Percentiles rank a stretch among this genome's conserved stretches.
Conservation (phyloP, 2,797 vertebrate species). For the Chlorospingus flavigularis region DNA sequence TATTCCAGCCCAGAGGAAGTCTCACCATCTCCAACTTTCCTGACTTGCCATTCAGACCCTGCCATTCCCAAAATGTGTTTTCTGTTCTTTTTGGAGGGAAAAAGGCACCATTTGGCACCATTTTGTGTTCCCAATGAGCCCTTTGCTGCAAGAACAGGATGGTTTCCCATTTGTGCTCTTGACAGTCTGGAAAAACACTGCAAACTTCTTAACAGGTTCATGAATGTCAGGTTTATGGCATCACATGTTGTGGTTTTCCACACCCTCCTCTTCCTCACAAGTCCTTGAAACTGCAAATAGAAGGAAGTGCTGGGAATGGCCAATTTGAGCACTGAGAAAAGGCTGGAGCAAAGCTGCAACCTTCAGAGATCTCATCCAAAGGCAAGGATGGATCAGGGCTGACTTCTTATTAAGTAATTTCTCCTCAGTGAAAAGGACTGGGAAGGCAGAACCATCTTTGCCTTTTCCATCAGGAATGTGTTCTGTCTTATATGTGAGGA, state of each 20-base stretch:
- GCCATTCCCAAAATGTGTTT: not conserved
- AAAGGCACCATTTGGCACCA: not conserved
- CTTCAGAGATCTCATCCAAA: not conserved
- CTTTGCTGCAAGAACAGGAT: not conserved
- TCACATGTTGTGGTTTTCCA: not conserved
- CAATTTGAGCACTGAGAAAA: not conserved
- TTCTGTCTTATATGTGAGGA: not conserved
- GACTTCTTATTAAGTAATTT: not conserved
- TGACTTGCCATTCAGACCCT: not conserved
- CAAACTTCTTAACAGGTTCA: not conserved
- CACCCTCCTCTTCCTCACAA: not conserved
- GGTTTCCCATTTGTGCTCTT: not conserved
- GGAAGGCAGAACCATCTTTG: not conserved
- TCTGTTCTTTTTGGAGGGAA: not conserved
- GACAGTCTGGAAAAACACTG: not conserved
- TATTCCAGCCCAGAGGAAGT: not conserved
- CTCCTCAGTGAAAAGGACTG: not conserved
- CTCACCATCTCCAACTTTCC: not conserved
- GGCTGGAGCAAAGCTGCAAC: not conserved
- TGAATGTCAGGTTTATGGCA: not conserved
- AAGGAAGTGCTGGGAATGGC: not conserved
- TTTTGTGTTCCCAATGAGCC: not conserved
- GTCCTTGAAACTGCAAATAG: not conserved
- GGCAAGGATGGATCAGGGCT: not conserved
- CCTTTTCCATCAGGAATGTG: not conserved